Conservation (phyloP, 2,113 vertebrate genomes). For the Ochotona princeps region DNA sequence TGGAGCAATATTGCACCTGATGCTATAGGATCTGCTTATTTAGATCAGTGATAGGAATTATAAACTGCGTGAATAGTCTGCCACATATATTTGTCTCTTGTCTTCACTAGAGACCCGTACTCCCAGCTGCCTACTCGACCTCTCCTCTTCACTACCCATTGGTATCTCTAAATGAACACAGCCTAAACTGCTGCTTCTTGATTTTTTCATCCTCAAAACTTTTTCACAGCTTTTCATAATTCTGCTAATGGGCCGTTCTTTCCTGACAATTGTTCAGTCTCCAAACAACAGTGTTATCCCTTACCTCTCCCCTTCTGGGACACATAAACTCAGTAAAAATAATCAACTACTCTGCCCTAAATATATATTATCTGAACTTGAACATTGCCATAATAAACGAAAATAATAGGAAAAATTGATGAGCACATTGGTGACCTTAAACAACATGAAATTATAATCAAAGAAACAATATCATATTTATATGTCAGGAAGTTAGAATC, state of each 20-base stretch:
- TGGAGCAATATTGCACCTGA: not conserved
- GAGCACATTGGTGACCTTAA: not conserved
- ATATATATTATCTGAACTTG: not conserved
- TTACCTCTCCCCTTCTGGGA: not conserved
- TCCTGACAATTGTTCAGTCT: not conserved
- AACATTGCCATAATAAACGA: not conserved
- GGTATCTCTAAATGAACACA: not conserved
- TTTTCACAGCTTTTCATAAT: not conserved
- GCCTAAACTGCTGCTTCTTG: not conserved
- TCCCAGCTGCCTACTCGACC: not conserved
- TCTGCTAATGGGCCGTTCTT: not conserved
- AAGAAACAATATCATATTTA: not conserved
- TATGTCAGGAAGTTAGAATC: not conserved
- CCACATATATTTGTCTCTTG: not conserved
- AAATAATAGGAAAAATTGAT: not conserved
- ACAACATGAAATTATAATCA: not conserved
- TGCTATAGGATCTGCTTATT: not conserved
- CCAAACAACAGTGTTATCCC: not conserved
- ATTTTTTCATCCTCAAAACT: not conserved
- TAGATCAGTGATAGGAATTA: not conserved
- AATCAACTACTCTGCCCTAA: not conserved
- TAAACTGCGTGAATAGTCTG: not conserved
- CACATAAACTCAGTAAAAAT: not conserved
- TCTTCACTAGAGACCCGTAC: not conserved
- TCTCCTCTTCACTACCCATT: not conserved